These are phyloP conservation scores for Nothocercus julius DNA, from an alignment of 2,113 vertebrate genomes.

Conservation along the genomic window DNA sequence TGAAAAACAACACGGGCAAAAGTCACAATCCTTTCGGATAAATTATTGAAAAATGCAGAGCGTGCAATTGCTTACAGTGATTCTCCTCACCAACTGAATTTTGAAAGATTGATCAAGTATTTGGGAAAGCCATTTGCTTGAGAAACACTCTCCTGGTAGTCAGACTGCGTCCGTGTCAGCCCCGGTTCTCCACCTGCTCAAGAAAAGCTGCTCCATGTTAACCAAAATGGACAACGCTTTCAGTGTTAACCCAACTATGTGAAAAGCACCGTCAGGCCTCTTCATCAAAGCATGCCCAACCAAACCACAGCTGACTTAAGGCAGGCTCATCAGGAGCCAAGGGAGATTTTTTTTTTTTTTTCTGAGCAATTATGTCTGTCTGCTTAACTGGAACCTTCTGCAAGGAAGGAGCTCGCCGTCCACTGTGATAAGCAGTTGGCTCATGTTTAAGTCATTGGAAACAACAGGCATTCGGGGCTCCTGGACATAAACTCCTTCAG, in stretches of 20 bases:
- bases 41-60: slow-evolving; percentile 4
- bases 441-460: slow-evolving; percentile 27
- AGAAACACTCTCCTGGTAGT: not conserved
- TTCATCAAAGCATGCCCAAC: not conserved
- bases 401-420: not conserved
- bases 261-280: slow-evolving; percentile 15
- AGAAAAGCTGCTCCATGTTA: not conserved
- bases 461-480: not conserved
- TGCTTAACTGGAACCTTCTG: not conserved
- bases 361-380: not conserved
- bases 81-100: slow-evolving; percentile 31
- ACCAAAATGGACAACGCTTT: not conserved
- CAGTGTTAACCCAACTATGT: not conserved
- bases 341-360: not conserved
- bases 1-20: not conserved
- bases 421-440: slow-evolving; percentile 7
- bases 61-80: not conserved
- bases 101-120: slow-evolving; percentile 41
- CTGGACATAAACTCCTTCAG: slow-evolving; percentile 29
- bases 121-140: not conserved
- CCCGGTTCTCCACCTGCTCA: not conserved
- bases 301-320: not conserved
- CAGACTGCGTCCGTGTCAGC: not conserved
- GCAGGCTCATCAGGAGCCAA: not conserved
- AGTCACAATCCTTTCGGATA: not conserved